A percentile compares a stretch with the other conserved stretches of the same genome.
Evolutionary conservation across 2,113 vertebrate genomes (phyloP).

Genomic region (Himantopus leucocephalus): DNA sequence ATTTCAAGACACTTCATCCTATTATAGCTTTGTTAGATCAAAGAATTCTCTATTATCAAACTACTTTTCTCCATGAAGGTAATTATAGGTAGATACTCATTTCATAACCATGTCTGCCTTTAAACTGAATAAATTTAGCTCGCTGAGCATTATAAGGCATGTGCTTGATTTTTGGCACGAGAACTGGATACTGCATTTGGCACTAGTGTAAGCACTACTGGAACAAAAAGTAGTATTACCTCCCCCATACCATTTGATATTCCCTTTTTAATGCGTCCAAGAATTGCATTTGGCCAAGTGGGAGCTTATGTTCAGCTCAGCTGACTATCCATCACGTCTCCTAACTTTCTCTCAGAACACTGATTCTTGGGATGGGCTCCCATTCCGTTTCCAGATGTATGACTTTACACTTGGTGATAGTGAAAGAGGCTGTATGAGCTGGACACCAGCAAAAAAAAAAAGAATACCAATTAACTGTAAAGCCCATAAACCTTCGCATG

Average conservation of each 20-base stretch:
- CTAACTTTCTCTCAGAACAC: not conserved
- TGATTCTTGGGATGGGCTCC: not conserved
- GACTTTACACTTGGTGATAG: not conserved
- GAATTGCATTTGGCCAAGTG: constrained; percentile 51
- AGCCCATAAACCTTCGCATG: not conserved
- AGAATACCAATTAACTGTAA: not conserved
- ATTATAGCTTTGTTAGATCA: constrained; percentile 8
- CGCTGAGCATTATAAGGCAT: not conserved
- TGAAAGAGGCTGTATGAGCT: not conserved
- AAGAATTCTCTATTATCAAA: constrained; percentile 39
- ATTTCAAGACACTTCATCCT: constrained; percentile 3
- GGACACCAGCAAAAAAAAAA: not conserved
- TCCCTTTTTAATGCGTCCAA: constrained; percentile 62
- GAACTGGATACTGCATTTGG: constrained; percentile 40
- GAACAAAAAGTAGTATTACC: constrained; percentile 45
- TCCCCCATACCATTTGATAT: constrained; percentile 35
- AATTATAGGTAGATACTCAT: constrained; percentile 29
- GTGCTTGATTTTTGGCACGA: constrained; percentile 26
- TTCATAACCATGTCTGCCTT: not conserved
- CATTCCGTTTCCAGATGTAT: not conserved
- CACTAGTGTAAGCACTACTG: constrained; percentile 33
- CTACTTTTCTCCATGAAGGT: not conserved
- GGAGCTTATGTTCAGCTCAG: constrained; percentile 27
- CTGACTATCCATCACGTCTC: constrained; percentile 20
- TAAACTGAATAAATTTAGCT: not conserved